These are phyloP conservation scores for Rhinichthys klamathensis DNA, from an alignment of 2,113 vertebrate species.

Conservation along the genomic window DNA sequence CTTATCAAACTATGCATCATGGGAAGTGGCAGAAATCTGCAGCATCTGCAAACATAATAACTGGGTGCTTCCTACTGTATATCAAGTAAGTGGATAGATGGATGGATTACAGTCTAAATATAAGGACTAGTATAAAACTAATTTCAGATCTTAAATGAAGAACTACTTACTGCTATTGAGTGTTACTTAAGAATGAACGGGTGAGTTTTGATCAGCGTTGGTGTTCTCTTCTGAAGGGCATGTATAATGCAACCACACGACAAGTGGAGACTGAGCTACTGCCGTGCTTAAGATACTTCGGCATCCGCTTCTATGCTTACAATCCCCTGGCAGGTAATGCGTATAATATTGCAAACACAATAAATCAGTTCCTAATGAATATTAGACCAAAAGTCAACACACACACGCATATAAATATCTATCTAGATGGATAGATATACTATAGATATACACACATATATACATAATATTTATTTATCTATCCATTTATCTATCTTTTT, in stretches of 20 bases:
- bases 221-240: conserved; percentile 78
- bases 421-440: no score
- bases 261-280: conserved; percentile 90
- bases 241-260: conserved; percentile 95
- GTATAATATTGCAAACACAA: neutral
- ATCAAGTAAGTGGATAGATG: conserved; percentile 81
- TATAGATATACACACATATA: no score
- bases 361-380: neutral
- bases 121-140: neutral
- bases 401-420: no score
- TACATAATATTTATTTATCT: no score
- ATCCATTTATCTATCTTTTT: no score
- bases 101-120: neutral
- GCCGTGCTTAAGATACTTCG: conserved; percentile 84
- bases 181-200: no score
- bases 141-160: neutral
- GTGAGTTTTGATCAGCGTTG: neutral
- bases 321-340: conserved; percentile 89
- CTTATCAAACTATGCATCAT: conserved; percentile 89
- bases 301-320: conserved; percentile 92
- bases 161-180: no score
- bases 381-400: neutral
- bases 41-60: conserved; percentile 85
- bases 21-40: conserved; percentile 93
- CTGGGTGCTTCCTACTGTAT: conserved; percentile 90